phyloP scores from a whole-genome alignment of 2,888 invertebrate genomes.

The Apotomis betuletana region DNA sequence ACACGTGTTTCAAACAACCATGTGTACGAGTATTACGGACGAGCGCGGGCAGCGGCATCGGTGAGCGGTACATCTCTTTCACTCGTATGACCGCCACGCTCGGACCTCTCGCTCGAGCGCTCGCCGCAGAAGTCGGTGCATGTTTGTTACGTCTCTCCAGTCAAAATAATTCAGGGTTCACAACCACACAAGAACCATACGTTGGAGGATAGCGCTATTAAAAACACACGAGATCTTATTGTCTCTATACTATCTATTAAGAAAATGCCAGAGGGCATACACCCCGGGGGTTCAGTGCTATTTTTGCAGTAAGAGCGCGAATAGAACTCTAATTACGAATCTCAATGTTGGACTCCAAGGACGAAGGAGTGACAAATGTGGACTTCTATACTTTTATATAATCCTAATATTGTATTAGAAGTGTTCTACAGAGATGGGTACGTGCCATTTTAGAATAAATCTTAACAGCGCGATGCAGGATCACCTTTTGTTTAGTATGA shows the following conservation, averaged over 20 bases:
- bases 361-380: neutral
- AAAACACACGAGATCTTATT: constrained; percentile 10
- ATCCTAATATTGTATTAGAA: no score
- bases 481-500: no score
- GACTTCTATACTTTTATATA: no score
- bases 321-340: constrained; percentile 8
- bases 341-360: neutral
- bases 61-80: no score
- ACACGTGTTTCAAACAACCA: constrained; percentile 24
- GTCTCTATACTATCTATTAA: neutral
- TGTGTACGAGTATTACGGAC: constrained; percentile 8
- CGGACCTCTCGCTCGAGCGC: no score
- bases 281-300: constrained; percentile 5
- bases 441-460: no score
- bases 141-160: constrained; percentile 7
- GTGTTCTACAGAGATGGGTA: no score
- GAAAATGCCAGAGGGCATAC: constrained; percentile 19
- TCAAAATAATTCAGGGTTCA: constrained; percentile 24
- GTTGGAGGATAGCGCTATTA: neutral
- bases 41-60: no score
- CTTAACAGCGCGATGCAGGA: no score
- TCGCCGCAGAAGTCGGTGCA: no score
- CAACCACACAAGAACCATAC: neutral
- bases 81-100: no score
- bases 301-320: constrained; percentile 18